These are phyloP conservation scores for Schizaphis graminum DNA, from an alignment of 2,888 invertebrate genomes.

Conservation along the genomic window DNA sequence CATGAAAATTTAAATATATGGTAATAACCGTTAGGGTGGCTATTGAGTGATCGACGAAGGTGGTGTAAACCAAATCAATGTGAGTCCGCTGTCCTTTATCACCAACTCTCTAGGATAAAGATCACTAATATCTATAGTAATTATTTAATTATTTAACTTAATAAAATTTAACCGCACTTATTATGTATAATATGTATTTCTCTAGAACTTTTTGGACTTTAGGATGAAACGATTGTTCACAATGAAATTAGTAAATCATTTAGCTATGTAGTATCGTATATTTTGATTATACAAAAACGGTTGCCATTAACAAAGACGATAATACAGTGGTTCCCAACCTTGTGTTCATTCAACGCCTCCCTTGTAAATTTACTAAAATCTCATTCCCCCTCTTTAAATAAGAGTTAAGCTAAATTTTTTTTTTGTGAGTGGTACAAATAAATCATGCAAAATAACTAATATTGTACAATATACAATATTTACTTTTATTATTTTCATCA, in stretches of 20 bases:
- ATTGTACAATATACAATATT: too few relatives aligned
- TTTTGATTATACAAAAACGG: not conserved
- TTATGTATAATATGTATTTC: not conserved
- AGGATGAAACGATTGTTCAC: not conserved
- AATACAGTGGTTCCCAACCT: not conserved
- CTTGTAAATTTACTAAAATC: too few relatives aligned
- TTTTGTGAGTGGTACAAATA: too few relatives aligned
- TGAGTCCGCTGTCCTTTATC: not conserved
- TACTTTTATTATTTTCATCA: too few relatives aligned
- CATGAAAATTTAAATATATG: not conserved
- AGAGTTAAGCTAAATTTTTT: too few relatives aligned
- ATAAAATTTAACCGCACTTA: not conserved
- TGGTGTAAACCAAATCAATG: too few relatives aligned
- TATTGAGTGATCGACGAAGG: not conserved
- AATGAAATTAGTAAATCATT: not conserved
- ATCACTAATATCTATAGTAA: not conserved
- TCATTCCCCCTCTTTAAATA: too few relatives aligned
- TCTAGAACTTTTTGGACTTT: not conserved
- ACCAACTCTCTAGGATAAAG: not conserved
- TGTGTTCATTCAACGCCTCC: too few relatives aligned
- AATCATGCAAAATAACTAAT: too few relatives aligned
- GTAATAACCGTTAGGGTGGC: not conserved
- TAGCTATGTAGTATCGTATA: not conserved
- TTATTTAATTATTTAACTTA: not conserved
- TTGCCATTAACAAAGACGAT: not conserved